Base-by-base conservation (phyloP, 1,140 invertebrate species). In the Caenorhabditis latens region DNA sequence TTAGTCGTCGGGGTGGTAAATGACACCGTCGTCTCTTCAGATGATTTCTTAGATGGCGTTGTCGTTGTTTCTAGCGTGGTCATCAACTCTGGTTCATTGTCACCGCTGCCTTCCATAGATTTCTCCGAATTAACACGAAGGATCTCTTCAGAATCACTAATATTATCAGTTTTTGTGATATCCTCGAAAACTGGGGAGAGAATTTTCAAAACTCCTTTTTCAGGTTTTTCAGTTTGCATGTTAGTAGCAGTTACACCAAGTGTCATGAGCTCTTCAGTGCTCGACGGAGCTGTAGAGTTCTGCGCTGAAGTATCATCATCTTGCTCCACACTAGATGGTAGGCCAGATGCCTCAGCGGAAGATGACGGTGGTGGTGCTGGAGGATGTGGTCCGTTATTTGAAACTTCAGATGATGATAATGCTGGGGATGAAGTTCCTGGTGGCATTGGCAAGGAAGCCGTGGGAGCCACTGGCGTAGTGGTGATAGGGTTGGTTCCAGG, bases 151-250 rank as follows among this genome's bases (percentile, higher is more conserved):
- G 71, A 79, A 50, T 50, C 55, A 24, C 58, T 84, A 1, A 61
- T 84, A 21, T 84, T 84, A 46, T 84, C 58, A 53, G n/a, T 42
- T 58, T 84, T 84, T 42, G 83, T 84, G 24, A 63, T 65, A 84
- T 65, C 58, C 53, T 79, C 71, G 50, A 79, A 79, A 79, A 79
- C 55, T 58, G 58, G 83, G 0, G 58, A 84, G 24, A 84, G 83
- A n/a, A 84, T 61, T 84, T 84, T 84, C 11, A 58, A 16, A 24
- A 79, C 71, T 79, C 71, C 71, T 53, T 50, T 16, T 13, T 79
- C 71, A 13, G 46, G 71, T 4, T 50, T 79, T 11, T 79, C 71
- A 9, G 43, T 79, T 24, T 79, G 43, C 9, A 50, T 50, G 46
- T 79, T 79, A 0, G 71, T 50, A 24, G 32, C 71, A 32, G 71